These are phyloP conservation scores for Vireo altiloquus DNA, from an alignment of 2,113 vertebrate genomes.

Conservation along the genomic window DNA sequence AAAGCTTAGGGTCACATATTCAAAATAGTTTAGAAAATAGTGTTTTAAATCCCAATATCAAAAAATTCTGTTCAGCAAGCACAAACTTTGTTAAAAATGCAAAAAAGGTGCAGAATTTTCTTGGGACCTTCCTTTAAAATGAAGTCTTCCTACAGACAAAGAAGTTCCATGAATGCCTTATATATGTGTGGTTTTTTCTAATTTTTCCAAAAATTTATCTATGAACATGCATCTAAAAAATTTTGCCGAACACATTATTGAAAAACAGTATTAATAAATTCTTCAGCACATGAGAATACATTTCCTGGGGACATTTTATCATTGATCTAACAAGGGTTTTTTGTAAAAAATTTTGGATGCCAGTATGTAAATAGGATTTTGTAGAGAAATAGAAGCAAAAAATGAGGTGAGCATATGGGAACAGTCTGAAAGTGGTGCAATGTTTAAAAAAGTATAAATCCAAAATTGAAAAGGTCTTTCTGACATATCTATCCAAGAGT, in stretches of 20 bases:
- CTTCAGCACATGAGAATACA: not conserved
- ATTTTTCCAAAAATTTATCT: not conserved
- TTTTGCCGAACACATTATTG: not conserved
- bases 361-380: not conserved
- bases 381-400: not conserved
- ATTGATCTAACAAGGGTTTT: not conserved
- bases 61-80: not conserved
- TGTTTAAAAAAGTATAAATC: not conserved
- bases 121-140: not conserved
- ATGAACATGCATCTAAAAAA: not conserved
- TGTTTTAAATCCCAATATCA: not conserved
- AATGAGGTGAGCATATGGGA: rapidly evolving
- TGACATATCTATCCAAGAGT: not conserved
- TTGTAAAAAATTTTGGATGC: not conserved
- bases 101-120: not conserved
- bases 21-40: not conserved
- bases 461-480: not conserved
- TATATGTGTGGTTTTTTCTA: not conserved
- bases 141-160: not conserved
- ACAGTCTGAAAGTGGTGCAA: not conserved
- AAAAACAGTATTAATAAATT: not conserved
- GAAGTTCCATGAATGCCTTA: not conserved
- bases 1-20: not conserved
- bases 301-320: not conserved
- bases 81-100: not conserved